Base-by-base conservation (phyloP, 2,113 vertebrate species). In the Cebidichthys violaceus region DNA sequence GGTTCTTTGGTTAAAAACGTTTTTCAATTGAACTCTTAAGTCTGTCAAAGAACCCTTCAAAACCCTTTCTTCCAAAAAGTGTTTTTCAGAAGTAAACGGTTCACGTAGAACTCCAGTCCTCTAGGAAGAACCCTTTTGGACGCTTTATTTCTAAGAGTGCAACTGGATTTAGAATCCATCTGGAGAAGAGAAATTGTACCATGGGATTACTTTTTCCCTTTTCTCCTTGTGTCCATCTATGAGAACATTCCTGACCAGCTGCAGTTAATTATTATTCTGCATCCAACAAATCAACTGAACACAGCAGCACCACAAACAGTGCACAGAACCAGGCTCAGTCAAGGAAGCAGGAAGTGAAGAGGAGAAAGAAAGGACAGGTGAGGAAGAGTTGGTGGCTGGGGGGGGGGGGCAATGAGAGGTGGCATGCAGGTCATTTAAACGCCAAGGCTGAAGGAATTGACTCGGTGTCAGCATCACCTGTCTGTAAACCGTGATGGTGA, bases 401-500 rank as follows among this genome's bases (percentile, higher is more conserved):
- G 55, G 43, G 18, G 24, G 31, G 24, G 31, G 82, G 89, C 75
- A 85, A 92, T 92, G 92, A 90, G 91, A 94, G 89, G 89, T 88
- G 85, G 86, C 96, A 96, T 96, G 96, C 96, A 96, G 83, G 92
- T 93, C 90, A 95, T 95, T 96, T 96, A 96, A 96, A 96, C 95
- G 91, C 95, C 95, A 96, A 96, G 95, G 94, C 95, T 96, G 94
- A 96, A 94, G 85, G 89, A 92, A 93, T 83, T 85, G 87, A 89
- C 86, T 91, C 83, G 90, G 61, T 79, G 72, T 93, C 90, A 91
- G 89, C 87, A 92, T 92, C 88, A 93, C 90, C 87, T 70, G 84
- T 91, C 70, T 90, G 72, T 69, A 74, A 84, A 89, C 50, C 29
- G 75, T 88, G 81, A 92, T 89, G 81, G 73, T 75, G 87, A 92